Conservation (phyloP, 2,113 vertebrate species). For the Cisticola juncidis region DNA sequence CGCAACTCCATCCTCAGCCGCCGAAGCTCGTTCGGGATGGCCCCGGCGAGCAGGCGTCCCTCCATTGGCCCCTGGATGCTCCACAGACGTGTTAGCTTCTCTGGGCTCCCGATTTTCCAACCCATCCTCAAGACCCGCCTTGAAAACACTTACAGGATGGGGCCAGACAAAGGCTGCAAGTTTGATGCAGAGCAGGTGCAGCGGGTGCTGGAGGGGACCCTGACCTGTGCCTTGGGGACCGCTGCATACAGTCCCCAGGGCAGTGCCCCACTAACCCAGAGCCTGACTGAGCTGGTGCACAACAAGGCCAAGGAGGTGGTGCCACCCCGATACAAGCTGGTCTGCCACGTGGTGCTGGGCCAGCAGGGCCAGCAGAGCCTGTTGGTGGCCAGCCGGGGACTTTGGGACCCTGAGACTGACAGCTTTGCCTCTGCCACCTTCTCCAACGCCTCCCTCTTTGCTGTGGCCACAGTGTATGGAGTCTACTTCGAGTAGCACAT, state of each 20-base stretch:
- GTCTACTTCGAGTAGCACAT: constrained; percentile 74
- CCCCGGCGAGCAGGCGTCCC: constrained; percentile 42
- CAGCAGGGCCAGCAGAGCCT: constrained; percentile 70
- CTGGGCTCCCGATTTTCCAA: constrained; percentile 69
- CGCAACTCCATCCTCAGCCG: constrained; percentile 70
- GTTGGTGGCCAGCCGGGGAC: constrained; percentile 66
- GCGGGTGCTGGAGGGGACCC: constrained; percentile 39
- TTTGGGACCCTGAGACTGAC: constrained; percentile 72
- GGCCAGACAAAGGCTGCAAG: constrained; percentile 57
- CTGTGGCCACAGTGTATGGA: constrained; percentile 74
- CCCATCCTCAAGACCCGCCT: constrained; percentile 31
- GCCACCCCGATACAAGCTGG: constrained; percentile 80
- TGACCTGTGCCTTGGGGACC: constrained; percentile 31
- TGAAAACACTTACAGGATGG: constrained; percentile 68
- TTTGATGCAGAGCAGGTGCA: constrained; percentile 47
- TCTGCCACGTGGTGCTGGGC: constrained; percentile 77
- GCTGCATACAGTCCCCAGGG: constrained; percentile 47
- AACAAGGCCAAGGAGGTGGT: constrained; percentile 63
- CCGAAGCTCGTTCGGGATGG: constrained; percentile 64
- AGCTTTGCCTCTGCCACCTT: constrained; percentile 71
- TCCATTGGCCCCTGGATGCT: constrained; percentile 71
- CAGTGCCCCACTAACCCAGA: constrained; percentile 32
- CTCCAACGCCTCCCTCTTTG: constrained; percentile 75
- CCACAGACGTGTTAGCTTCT: constrained; percentile 74
- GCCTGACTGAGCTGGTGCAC: constrained; percentile 70